Base-by-base conservation (phyloP, 2,113 vertebrate species). In the Dromiciops gliroides region DNA sequence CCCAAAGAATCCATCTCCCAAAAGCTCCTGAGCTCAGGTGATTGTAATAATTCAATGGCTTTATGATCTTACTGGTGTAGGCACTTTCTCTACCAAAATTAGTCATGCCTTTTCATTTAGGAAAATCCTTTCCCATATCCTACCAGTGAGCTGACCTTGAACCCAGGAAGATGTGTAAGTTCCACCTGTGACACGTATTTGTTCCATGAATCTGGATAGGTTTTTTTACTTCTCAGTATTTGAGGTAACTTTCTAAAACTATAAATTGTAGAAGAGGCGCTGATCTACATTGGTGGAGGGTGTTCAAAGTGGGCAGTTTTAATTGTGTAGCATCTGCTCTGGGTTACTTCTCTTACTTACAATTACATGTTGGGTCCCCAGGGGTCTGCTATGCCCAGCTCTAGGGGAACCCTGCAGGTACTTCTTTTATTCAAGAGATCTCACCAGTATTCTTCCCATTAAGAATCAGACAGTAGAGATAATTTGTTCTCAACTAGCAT, bases 1-100 rank as follows among this genome's bases (percentile, higher is more conserved):
- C 95, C 96, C 96, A 97, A 97, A 96, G 97, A 94, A 95, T 94
- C 96, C 94, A 96, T 97, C 97, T 95, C 91, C 95, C 52, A 92
- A 96, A 97, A 97, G 94, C 94, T 93, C 96, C 95, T 95, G 83
- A 95, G 94, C 92, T 92, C 56, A 52, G 91, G 9, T 10, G 94
- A 8, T 44, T 83, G 19, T 83, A 44, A 83, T 44, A 83, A 22
- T 83, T 22, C 37, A 83, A 44, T 23, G 67, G n/a, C 67, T 83
- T n/a, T 22, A 7, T 83, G n/a, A 83, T n/a, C n/a, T 83, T 83
- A 22, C 67, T 44, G n/a, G n/a, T 83, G 37, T n/a, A 75, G 37
- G 31, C 5, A n/a, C 11, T 22, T n/a, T 16, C 37, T 75, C 8
- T 5, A 75, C 16, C 37, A 44, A 83, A 83, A 14, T 83, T 14